Evolutionary conservation across 2,888 invertebrate species (phyloP), one percentile per base, ranked within the genome.

Genomic region (Nomada fucata): DNA sequence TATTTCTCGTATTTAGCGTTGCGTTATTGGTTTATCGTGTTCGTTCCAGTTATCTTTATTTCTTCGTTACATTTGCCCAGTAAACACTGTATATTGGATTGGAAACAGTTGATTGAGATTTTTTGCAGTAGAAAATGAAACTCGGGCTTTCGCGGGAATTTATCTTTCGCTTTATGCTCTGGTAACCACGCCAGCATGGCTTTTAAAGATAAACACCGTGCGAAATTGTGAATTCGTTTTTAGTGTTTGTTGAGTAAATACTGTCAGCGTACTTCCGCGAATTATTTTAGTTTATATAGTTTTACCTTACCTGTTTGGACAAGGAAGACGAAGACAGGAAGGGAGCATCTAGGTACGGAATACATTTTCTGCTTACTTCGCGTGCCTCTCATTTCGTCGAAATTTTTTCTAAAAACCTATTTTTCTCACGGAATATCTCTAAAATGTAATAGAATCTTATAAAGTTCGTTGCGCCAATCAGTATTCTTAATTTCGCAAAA

Each of bases 241-340:
- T 55, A 55, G 11, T 64, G n/a, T 64, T 73, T 73, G 65, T 11
- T 18, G 29, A 18, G 65, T 55, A 64, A 64, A 73, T 20, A 73
- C 5, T 4, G 44, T 15, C 13, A 10, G 15, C 5, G n/a, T 47
- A 10, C 29, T 44, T 44, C 18, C 11, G 13, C 4, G n/a, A 52
- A 44, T 73, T 73, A 55, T 64, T 64, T 65, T 18, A 55, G 7
- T 64, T 15, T 47, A 23, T 26, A 42, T 47, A 55, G 15, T 47
- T 65, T 64, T 15, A 20, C 26, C 10, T 64, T 23, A 4, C 18
- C 3, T 26, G 29, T 47, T 44, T 11, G 7, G 15, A 23, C n/a
- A 11, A 11, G 15, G 10, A 23, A 18, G 15, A 11, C 36, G 11
- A 61, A 50, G 20, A 47, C 4, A 47, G 47, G 11, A 47, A 47